These are phyloP conservation scores for Diaprepes abbreviatus DNA, from an alignment of 2,888 invertebrate species.

Conservation along the genomic window DNA sequence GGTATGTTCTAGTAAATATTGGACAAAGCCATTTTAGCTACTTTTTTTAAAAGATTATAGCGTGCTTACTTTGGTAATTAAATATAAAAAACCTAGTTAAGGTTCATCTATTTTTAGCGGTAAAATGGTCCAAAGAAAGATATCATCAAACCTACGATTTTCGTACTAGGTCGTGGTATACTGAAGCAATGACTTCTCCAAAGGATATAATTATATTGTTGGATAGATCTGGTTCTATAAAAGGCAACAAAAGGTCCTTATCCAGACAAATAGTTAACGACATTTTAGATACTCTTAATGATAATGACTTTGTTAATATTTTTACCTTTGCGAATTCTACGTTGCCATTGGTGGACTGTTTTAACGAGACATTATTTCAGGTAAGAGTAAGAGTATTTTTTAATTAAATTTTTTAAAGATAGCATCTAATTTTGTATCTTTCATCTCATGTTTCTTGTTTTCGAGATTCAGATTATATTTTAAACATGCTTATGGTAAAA, in stretches of 20 bases:
- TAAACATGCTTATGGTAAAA: too few relatives aligned
- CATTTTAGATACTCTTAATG: constrained; percentile 95
- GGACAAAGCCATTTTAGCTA: too few relatives aligned
- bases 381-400: too few relatives aligned
- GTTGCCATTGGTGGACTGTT: constrained; percentile 88
- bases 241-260: constrained; percentile 77
- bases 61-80: too few relatives aligned
- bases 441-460: too few relatives aligned
- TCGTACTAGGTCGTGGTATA: constrained; percentile 95
- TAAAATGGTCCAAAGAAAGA: constrained; percentile 75
- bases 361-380: constrained; percentile 80
- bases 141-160: constrained; percentile 88
- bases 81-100: too few relatives aligned
- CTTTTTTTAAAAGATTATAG: too few relatives aligned
- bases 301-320: constrained; percentile 98
- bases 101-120: constrained; percentile 74
- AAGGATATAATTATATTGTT: constrained; percentile 87
- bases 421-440: too few relatives aligned
- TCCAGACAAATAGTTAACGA: constrained; percentile 90
- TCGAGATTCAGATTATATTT: too few relatives aligned
- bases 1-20: too few relatives aligned
- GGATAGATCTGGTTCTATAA: constrained; percentile 79
- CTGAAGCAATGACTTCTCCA: constrained; percentile 96
- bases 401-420: too few relatives aligned
- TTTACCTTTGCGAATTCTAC: constrained; percentile 88